Percentiles rank a stretch among this genome's conserved stretches.
These are phyloP conservation scores for Oryzias javanicus DNA, from an alignment of 2,113 vertebrate genomes.

Conservation along the genomic window DNA sequence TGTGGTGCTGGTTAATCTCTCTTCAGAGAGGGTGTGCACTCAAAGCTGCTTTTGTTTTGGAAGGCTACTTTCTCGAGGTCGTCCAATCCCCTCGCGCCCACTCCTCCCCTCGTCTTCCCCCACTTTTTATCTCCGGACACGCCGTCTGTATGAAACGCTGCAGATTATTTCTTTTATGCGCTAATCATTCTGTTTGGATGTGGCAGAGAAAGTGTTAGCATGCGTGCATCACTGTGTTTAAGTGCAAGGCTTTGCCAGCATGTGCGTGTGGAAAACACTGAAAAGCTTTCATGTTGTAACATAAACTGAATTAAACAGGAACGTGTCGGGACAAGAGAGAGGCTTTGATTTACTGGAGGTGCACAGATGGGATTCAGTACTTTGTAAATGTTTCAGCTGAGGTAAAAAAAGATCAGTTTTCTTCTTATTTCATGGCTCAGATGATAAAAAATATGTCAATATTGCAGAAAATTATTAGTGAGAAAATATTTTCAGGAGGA, in stretches of 20 bases:
- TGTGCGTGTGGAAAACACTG: conserved; percentile 24
- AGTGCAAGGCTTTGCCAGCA: not conserved
- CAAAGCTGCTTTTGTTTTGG: conserved; percentile 81
- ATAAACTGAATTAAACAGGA: conserved; percentile 21
- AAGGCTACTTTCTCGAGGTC: conserved; percentile 71
- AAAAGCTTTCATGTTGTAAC: conserved; percentile 37
- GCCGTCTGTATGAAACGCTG: conserved; percentile 32
- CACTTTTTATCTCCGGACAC: conserved; percentile 41
- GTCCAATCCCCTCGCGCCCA: conserved; percentile 55
- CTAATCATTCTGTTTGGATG: conserved; percentile 43
- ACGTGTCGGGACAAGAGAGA: conserved; percentile 1
- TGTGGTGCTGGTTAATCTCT: conserved; percentile 64
- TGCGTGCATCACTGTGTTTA: not conserved
- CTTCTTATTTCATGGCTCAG: too few relatives aligned
- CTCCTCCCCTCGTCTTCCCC: conserved; percentile 30
- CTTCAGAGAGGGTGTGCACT: conserved; percentile 64
- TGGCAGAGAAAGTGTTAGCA: not conserved
- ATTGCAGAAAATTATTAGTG: too few relatives aligned
- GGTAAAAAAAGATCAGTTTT: too few relatives aligned
- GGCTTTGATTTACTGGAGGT: conserved; percentile 46
- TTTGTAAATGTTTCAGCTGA: too few relatives aligned
- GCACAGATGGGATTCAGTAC: too few relatives aligned
- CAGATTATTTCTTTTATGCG: conserved; percentile 55
- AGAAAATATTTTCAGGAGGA: too few relatives aligned
- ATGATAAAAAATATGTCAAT: too few relatives aligned